Evolutionary conservation across 2,888 invertebrate genomes (phyloP).

Genomic region (Dasysyrphus albostriatus): DNA sequence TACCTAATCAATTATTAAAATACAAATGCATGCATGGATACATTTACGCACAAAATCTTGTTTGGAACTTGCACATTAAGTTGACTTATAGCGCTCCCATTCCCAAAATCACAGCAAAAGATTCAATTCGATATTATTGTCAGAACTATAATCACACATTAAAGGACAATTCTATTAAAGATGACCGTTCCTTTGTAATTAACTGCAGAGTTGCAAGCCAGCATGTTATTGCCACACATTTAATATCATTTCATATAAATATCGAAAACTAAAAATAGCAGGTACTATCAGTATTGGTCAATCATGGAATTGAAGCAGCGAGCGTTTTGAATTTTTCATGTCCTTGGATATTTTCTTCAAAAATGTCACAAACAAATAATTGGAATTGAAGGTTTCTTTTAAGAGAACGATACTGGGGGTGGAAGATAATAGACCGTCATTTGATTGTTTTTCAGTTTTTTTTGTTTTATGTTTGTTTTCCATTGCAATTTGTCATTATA

Average conservation of each 20-base stretch:
- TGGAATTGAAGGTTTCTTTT: constrained; percentile 2
- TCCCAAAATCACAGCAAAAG: constrained; percentile 7
- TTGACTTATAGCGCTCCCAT: constrained; percentile 24
- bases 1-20: constrained; percentile 55
- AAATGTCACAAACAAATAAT: constrained; percentile 68
- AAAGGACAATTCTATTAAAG: constrained; percentile 58
- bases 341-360: constrained; percentile 39
- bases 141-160: neutral
- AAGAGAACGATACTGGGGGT: neutral
- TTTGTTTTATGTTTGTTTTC: constrained; percentile 1
- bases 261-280: constrained; percentile 26
- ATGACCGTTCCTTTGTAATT: constrained; percentile 56
- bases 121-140: constrained; percentile 26
- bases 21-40: neutral
- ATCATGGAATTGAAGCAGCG: neutral
- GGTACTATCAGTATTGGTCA: constrained; percentile 48
- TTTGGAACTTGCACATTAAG: constrained; percentile 44
- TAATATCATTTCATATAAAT: constrained; percentile 34
- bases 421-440: constrained; percentile 51
- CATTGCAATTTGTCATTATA: constrained; percentile 63
- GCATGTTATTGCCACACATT: constrained; percentile 16
- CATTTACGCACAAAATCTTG: constrained; percentile 48
- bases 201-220: constrained; percentile 2
- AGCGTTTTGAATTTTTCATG: constrained; percentile 56
- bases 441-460: constrained; percentile 3